Evolutionary conservation across 2,113 vertebrate genomes (phyloP).

Genomic region (Phrynosoma blainvillii): DNA sequence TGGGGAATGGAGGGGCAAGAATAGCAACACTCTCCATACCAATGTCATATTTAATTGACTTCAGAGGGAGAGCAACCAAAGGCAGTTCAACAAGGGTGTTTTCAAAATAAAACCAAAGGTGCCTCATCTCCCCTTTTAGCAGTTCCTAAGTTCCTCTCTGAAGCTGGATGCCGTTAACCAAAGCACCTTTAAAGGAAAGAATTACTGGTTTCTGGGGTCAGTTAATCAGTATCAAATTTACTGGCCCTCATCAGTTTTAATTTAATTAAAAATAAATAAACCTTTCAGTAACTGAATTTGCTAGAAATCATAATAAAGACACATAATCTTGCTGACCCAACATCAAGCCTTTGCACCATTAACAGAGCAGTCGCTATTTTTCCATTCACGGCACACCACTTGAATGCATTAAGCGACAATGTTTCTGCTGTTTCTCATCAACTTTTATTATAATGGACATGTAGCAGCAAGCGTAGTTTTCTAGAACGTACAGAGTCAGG

Average conservation of each 20-base stretch:
- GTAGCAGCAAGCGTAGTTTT: background rate
- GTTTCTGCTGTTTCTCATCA: conserved; percentile 7
- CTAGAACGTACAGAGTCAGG: background rate
- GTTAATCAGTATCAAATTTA: conserved; percentile 43
- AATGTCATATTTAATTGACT: conserved; percentile 9
- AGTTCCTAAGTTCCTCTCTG: conserved; percentile 38
- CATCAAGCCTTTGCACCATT: conserved; percentile 3
- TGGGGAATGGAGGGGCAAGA: background rate
- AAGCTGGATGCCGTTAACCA: conserved; percentile 60
- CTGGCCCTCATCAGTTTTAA: conserved; percentile 33
- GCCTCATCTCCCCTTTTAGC: background rate
- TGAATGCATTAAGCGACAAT: background rate
- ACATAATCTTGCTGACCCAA: background rate
- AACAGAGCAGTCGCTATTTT: conserved; percentile 28
- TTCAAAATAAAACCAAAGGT: conserved; percentile 6
- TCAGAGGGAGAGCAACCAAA: conserved; percentile 4
- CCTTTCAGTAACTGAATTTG: conserved; percentile 33
- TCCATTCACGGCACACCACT: background rate
- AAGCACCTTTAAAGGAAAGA: conserved; percentile 44
- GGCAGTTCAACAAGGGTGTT: background rate
- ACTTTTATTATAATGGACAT: conserved; percentile 25
- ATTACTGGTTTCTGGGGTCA: conserved; percentile 52
- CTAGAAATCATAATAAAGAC: conserved; percentile 22
- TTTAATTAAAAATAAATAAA: conserved; percentile 49
- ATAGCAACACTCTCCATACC: background rate